phyloP scores from a whole-genome alignment of 2,888 invertebrate genomes.

The Hydrotaea cyrtoneurina region DNA sequence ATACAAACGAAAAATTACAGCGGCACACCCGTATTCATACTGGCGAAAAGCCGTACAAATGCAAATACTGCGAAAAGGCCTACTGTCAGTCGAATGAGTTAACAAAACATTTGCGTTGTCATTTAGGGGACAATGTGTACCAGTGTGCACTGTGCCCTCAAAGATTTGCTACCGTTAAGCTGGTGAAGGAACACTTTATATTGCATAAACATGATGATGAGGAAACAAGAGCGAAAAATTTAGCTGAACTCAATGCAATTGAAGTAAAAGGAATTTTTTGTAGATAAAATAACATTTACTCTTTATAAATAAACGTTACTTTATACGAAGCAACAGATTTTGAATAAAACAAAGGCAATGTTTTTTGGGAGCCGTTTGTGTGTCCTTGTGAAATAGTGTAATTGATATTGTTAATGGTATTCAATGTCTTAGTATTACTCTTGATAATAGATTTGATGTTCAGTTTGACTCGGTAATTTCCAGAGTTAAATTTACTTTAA shows the following conservation, averaged over 20 bases:
- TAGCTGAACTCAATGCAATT: conserved; percentile 52
- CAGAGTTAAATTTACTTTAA: too few relatives aligned
- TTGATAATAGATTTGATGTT: too few relatives aligned
- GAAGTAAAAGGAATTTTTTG: conserved; percentile 58
- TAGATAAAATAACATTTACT: conserved; percentile 41
- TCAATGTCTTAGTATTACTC: too few relatives aligned
- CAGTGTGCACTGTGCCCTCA: conserved; percentile 78
- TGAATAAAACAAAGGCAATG: not conserved
- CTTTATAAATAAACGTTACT: too few relatives aligned
- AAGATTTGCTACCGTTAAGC: conserved; percentile 64
- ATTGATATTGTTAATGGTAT: too few relatives aligned
- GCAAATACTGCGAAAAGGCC: conserved; percentile 69
- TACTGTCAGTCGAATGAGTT: conserved; percentile 70
- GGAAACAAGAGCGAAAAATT: conserved; percentile 59
- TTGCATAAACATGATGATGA: conserved; percentile 68
- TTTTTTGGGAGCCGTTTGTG: too few relatives aligned
- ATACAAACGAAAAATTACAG: conserved; percentile 82
- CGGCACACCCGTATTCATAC: conserved; percentile 84
- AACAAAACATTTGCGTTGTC: conserved; percentile 81
- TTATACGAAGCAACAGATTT: too few relatives aligned
- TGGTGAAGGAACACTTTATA: conserved; percentile 66
- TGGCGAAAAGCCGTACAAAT: conserved; percentile 76
- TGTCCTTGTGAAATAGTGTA: too few relatives aligned
- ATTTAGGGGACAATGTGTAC: conserved; percentile 83
- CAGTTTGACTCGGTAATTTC: too few relatives aligned